These are phyloP conservation scores for Leptinotarsa juncta DNA, from an alignment of 2,888 invertebrate species.

Conservation along the genomic window DNA sequence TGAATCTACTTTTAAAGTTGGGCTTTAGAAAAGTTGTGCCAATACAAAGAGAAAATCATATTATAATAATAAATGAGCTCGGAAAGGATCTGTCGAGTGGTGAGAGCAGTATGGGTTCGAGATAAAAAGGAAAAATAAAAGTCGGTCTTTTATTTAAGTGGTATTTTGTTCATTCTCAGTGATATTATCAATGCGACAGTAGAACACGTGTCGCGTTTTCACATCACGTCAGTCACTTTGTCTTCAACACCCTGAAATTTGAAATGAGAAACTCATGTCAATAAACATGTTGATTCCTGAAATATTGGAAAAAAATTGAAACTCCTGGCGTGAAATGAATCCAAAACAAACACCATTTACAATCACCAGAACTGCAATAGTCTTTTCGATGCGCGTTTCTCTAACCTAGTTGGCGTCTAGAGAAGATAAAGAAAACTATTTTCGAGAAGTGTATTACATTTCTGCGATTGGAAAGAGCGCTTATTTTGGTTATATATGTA, in stretches of 20 bases:
- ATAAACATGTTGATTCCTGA: not conserved
- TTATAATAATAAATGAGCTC: conserved; percentile 34
- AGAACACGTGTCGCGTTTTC: not conserved
- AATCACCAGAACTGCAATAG: no score
- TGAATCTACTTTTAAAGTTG: conserved; percentile 35
- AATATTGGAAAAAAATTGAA: no score
- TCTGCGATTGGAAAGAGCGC: no score
- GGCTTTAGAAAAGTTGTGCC: conserved; percentile 25
- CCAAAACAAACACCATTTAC: no score
- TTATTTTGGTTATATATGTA: no score
- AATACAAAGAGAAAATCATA: conserved; percentile 25
- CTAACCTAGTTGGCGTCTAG: no score
- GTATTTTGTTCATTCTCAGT: conserved; percentile 3
- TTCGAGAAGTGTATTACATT: no score
- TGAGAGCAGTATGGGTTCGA: not conserved
- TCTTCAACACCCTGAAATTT: not conserved
- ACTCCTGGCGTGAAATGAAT: no score
- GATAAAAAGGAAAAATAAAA: conserved; percentile 1
- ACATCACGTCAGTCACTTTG: not conserved
- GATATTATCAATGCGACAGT: not conserved
- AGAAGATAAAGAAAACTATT: no score
- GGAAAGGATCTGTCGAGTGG: not conserved
- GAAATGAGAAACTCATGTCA: not conserved
- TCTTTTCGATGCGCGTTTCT: no score
- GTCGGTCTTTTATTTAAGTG: not conserved